phyloP scores from a whole-genome alignment of 1,140 invertebrate genomes.

The Neodiprion pinetum region DNA sequence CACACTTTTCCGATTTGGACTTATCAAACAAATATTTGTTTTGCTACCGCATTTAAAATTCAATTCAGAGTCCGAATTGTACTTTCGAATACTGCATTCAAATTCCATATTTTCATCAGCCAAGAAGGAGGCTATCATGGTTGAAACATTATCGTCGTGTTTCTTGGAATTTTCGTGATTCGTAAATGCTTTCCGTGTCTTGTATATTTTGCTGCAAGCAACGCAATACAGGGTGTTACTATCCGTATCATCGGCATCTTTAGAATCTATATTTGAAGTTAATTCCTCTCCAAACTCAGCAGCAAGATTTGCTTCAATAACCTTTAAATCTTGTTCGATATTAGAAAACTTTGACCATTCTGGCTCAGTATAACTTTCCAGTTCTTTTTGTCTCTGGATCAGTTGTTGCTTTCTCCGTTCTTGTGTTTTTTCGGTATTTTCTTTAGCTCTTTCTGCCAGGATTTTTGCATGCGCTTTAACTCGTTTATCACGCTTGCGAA shows the following conservation, averaged over 20 bases:
- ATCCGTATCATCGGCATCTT: conserved; percentile 35
- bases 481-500: conserved; percentile 90
- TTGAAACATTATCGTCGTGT: conserved; percentile 84
- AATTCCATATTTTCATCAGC: conserved; percentile 63
- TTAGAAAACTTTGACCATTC: conserved; percentile 75
- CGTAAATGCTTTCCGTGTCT: conserved; percentile 86
- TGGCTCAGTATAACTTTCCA: conserved; percentile 58
- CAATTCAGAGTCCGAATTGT: conserved; percentile 27
- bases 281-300: conserved; percentile 66
- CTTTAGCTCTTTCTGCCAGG: conserved; percentile 73
- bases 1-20: neutral
- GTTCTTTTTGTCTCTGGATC: conserved; percentile 59
- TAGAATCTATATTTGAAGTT: conserved; percentile 50
- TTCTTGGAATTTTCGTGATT: conserved; percentile 96
- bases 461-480: conserved; percentile 77
- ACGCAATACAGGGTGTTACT: conserved; percentile 78
- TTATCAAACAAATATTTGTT: neutral
- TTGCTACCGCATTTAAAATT: conserved; percentile 6
- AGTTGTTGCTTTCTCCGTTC: conserved; percentile 65
- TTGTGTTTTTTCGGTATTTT: conserved; percentile 71
- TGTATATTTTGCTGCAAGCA: conserved; percentile 93
- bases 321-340: conserved; percentile 67
- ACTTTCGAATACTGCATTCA: conserved; percentile 30
- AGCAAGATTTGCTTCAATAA: conserved; percentile 68
- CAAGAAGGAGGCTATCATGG: conserved; percentile 72